Evolutionary conservation across 1,140 invertebrate genomes (phyloP), one percentile per base, ranked within the genome.

Genomic region (Dendroctonus valens): DNA sequence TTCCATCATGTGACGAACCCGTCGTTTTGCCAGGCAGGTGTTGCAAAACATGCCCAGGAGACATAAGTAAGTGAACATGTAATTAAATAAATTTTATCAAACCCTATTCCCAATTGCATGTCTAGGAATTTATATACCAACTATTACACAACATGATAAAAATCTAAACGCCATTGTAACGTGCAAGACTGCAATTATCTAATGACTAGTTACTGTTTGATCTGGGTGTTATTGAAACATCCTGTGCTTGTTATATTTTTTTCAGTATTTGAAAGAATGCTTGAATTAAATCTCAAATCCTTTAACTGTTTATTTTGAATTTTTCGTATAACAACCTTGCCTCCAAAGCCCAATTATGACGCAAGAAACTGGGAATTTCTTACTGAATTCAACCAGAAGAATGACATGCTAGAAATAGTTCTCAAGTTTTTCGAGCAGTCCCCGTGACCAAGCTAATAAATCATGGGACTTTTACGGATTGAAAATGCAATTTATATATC

Each of bases 11-110:
- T 77, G 87, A 90, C 51, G 89, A 93, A 71, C 93, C 93, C 4
- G 87, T 92, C n/a, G 82, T 93, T 8, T 80, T 89, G 41, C 89
- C 91, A 6, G 92, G 91, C 50, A 83, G 88, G 74, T 96, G 94
- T 80, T 96, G 93, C 81, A 96, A 96, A 83, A 88, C 87, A 0
- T 96, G 93, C 79, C 91, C 91, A 9, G 89, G 87, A 64, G 88
- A 93, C 77, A 74, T 81, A 76, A 87, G 89, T 91, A 80, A 90
- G 89, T 88, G 59, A 46, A 11, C 42, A 9, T 46, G 26, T 26
- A 26, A 26, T 26, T 26, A 26, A 26, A 26, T 3, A 26, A 26
- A 26, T 26, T 2, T 26, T 2, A 2, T 26, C 26, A 26, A 26
- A 26, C 26, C 26, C 26, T 26, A 26, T 26, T 26, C 26, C 26